A percentile compares a stretch with the other conserved stretches of the same genome.
These are phyloP conservation scores for Cliona cf. orientalis DNA, from an alignment of 37 sponge, comb jelly and placozoan species.

Conservation along the genomic window DNA sequence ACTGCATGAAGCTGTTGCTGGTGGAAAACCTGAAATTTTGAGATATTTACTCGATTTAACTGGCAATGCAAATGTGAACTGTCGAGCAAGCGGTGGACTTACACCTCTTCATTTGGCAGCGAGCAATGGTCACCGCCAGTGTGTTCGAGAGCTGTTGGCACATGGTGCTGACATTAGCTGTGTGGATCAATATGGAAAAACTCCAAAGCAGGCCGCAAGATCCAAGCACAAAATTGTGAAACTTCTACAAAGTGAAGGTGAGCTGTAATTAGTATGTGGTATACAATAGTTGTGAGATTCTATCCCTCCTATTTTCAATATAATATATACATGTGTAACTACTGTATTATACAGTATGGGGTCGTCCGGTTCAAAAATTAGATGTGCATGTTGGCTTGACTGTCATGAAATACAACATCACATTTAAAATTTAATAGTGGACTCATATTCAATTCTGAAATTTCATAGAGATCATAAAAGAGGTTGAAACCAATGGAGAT, in stretches of 20 bases:
- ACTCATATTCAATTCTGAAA: neutral
- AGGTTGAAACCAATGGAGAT: constrained; percentile 66
- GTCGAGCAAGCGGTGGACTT: constrained; percentile 76
- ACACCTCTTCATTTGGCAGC: constrained; percentile 89
- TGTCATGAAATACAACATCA: too few relatives aligned
- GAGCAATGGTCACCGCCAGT: constrained; percentile 69
- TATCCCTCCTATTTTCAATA: too few relatives aligned
- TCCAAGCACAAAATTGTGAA: constrained; percentile 55
- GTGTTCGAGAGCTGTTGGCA: constrained; percentile 60
- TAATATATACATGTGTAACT: too few relatives aligned
- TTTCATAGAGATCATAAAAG: constrained; percentile 67
- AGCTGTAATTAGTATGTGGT: too few relatives aligned
- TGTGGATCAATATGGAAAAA: constrained; percentile 79
- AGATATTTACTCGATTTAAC: constrained; percentile 36
- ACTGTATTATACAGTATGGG: too few relatives aligned
- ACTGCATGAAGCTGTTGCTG: constrained; percentile 76
- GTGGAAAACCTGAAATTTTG: constrained; percentile 63
- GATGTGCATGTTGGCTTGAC: too few relatives aligned
- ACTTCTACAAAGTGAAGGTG: constrained; percentile 63
- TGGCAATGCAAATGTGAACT: constrained; percentile 63
- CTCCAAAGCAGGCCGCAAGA: constrained; percentile 80
- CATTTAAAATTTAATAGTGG: too few relatives aligned
- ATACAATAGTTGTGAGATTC: too few relatives aligned
- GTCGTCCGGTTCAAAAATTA: too few relatives aligned
- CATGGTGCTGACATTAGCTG: constrained; percentile 67